phyloP scores from a whole-genome alignment of 2,113 vertebrate genomes.

The Bungarus multicinctus region DNA sequence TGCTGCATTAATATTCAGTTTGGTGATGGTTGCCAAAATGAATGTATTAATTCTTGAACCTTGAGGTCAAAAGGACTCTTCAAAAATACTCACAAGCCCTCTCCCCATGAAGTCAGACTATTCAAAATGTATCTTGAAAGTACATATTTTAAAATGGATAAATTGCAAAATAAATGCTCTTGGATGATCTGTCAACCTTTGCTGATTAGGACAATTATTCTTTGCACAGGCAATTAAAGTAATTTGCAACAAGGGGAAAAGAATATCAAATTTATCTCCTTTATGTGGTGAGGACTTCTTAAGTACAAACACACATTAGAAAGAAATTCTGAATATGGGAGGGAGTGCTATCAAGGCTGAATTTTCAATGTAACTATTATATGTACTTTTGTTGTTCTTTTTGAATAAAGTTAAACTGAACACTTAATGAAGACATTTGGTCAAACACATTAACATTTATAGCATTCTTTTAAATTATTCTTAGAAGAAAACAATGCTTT shows the following conservation, averaged over 20 bases:
- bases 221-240: conserved; percentile 55
- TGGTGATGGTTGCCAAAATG: conserved; percentile 37
- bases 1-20: conserved; percentile 42
- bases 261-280: conserved; percentile 41
- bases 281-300: conserved; percentile 15
- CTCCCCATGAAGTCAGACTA: background rate
- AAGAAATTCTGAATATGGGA: conserved; percentile 22
- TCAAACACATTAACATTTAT: conserved; percentile 29
- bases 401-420: conserved; percentile 35
- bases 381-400: conserved; percentile 20
- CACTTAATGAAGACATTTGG: conserved; percentile 31
- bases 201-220: conserved; percentile 44
- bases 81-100: conserved; percentile 32
- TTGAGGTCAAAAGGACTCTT: conserved; percentile 25
- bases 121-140: conserved; percentile 14
- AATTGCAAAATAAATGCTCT: conserved; percentile 44
- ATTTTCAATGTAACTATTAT: conserved; percentile 17
- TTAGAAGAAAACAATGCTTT: conserved; percentile 25
- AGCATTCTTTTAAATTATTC: background rate
- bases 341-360: conserved; percentile 1
- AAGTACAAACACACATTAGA: conserved; percentile 25
- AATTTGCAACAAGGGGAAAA: conserved; percentile 39
- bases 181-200: conserved; percentile 40
- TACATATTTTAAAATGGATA: conserved; percentile 23
- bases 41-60: conserved; percentile 37